Percentiles rank a stretch among this genome's conserved stretches.
These are phyloP conservation scores for Leptopilina boulardi DNA, from an alignment of 1,140 invertebrate species.

Conservation along the genomic window DNA sequence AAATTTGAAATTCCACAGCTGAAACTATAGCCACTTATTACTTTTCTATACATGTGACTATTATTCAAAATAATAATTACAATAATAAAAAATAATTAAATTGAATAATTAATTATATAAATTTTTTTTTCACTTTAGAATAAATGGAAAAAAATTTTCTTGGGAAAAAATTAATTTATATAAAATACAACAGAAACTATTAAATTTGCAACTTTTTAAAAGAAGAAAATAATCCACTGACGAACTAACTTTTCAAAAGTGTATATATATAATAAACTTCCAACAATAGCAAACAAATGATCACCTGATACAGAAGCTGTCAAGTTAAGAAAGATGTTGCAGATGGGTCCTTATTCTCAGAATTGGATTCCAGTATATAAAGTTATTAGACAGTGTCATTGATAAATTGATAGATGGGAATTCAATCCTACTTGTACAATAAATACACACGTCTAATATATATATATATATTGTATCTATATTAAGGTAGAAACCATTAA, in stretches of 20 bases:
- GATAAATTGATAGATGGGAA: slow-evolving; percentile 18
- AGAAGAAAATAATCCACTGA: background rate
- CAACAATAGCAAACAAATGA: slow-evolving; percentile 24
- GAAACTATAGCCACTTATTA: too few species aligned
- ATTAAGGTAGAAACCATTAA: too few species aligned
- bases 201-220: background rate
- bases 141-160: too few species aligned
- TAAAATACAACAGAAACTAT: too few species aligned
- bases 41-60: too few species aligned
- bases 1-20: too few species aligned
- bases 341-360: slow-evolving; percentile 2
- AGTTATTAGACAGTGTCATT: slow-evolving; percentile 6
- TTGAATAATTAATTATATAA: background rate
- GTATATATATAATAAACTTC: background rate
- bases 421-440: slow-evolving; percentile 6
- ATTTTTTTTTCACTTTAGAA: too few species aligned
- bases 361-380: slow-evolving; percentile 7
- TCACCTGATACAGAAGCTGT: slow-evolving; percentile 13
- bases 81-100: too few species aligned
- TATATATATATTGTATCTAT: background rate
- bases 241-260: background rate
- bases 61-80: too few species aligned
- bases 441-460: background rate
- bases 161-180: too few species aligned
- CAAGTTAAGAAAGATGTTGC: slow-evolving; percentile 1